Base-by-base conservation (phyloP, 2,797 vertebrate genomes). In the Pangasius mekongensis region DNA sequence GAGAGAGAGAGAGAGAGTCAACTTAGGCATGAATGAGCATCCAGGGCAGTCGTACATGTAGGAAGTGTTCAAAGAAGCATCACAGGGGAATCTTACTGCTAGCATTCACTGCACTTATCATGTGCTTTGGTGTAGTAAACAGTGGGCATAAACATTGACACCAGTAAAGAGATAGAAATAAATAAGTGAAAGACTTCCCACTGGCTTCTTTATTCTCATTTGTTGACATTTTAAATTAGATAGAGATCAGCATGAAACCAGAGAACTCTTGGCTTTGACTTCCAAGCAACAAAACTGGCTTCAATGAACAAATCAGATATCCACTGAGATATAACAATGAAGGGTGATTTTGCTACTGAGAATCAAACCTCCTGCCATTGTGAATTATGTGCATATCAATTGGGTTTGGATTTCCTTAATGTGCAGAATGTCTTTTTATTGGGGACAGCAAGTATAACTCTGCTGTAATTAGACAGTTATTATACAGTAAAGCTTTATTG, bases 51-150 rank as follows among this genome's bases (percentile, higher is more conserved):
- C 66, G 81, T 85, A 92, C 66, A 60, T 90, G 87, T 88, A 76
- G 91, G 91, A 92, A 87, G 87, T 81, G 90, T 92, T 92, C 85
- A 92, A 91, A 90, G 85, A 91, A 86, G 33, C 89, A 88, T 87
- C 80, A 89, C 77, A 36, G 86, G 85, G 64, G 83, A 81, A 73
- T 73, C 87, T 88, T 36, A 91, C 87, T 87, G 78, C 83, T 73
- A 91, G 86, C 36, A 43, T 73, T 87, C 74, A 82, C 86, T 87
- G 84, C 84, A 87, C 49, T 87, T 88, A 67, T 91, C 83, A 82
- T 91, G 71, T 87, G 88, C 83, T 92, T 89, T 81, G 85, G 84
- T 77, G 88, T 88, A 86, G 86, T 90, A 86, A 73, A 87, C 87
- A 83, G 62, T 83, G 49, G 22, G 78, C 71, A 84, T 84, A 81